Evolutionary conservation across 2,113 vertebrate genomes (phyloP).

Genomic region (Cyphomyrus plagiostoma): DNA sequence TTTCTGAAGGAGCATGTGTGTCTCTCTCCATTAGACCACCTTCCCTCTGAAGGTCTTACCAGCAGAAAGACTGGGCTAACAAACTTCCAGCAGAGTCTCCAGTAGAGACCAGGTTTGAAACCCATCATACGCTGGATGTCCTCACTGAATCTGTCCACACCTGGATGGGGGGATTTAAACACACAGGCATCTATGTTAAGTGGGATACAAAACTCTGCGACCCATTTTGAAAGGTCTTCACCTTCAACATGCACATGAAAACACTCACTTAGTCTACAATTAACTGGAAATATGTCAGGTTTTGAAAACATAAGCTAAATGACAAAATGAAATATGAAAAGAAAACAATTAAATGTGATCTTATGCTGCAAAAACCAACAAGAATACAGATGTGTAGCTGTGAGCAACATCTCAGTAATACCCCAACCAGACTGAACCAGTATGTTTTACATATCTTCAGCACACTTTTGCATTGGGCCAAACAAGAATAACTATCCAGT

Average conservation of each 20-base stretch:
- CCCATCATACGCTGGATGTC: constrained; percentile 97
- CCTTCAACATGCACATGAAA: not conserved
- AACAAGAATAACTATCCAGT: not conserved
- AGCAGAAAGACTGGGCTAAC: constrained; percentile 89
- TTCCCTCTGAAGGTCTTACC: constrained; percentile 59
- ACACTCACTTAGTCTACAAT: not conserved
- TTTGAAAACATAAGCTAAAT: not conserved
- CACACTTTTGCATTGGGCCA: not conserved
- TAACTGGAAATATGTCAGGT: not conserved
- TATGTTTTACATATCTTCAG: not conserved
- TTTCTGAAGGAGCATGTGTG: not conserved
- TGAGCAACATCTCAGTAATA: not conserved
- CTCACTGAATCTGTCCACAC: constrained; percentile 95
- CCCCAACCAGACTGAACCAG: not conserved
- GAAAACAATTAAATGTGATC: not conserved
- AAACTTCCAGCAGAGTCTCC: constrained; percentile 98
- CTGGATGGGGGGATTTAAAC: constrained; percentile 52
- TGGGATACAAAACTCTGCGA: not conserved
- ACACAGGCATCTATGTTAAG: constrained; percentile 12
- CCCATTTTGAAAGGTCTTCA: not conserved
- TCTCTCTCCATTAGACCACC: not conserved
- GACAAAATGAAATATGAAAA: not conserved
- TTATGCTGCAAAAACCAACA: not conserved
- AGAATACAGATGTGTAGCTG: not conserved
- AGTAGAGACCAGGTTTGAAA: constrained; percentile 96